Evolutionary conservation across 2,888 invertebrate species (phyloP).

Genomic region (Tachina fera): DNA sequence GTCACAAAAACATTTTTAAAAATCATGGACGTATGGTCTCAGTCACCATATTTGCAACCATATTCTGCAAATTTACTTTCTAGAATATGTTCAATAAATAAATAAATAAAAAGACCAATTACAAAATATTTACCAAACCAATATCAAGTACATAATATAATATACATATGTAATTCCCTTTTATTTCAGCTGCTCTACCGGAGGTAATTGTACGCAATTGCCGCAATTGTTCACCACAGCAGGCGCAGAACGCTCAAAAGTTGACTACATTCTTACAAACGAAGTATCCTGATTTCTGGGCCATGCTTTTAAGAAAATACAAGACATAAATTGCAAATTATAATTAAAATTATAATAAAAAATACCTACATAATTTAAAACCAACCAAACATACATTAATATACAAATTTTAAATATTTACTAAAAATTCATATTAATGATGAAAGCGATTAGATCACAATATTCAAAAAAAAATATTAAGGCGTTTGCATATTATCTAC

Average conservation of each 20-base stretch:
- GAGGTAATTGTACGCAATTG: constrained; percentile 85
- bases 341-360: background rate
- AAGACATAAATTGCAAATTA: constrained; percentile 68
- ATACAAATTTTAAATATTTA: constrained; percentile 8
- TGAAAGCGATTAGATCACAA: constrained; percentile 12
- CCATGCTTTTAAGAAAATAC: constrained; percentile 83
- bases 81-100: no score
- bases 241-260: constrained; percentile 84
- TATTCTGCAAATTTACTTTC: no score
- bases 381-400: background rate
- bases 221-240: constrained; percentile 83
- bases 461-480: background rate
- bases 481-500: constrained; percentile 27
- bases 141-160: background rate
- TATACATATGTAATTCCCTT: background rate
- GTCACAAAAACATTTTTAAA: no score
- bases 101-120: no score
- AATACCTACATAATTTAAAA: constrained; percentile 12
- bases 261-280: constrained; percentile 84
- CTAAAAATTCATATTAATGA: constrained; percentile 21
- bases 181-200: constrained; percentile 82
- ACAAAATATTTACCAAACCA: no score
- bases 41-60: no score
- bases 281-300: constrained; percentile 85
- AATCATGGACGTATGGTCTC: no score